Percentiles rank a stretch among this genome's conserved stretches.
These are phyloP conservation scores for Bradypodion ventrale DNA, from an alignment of 2,797 vertebrate genomes.

Conservation along the genomic window DNA sequence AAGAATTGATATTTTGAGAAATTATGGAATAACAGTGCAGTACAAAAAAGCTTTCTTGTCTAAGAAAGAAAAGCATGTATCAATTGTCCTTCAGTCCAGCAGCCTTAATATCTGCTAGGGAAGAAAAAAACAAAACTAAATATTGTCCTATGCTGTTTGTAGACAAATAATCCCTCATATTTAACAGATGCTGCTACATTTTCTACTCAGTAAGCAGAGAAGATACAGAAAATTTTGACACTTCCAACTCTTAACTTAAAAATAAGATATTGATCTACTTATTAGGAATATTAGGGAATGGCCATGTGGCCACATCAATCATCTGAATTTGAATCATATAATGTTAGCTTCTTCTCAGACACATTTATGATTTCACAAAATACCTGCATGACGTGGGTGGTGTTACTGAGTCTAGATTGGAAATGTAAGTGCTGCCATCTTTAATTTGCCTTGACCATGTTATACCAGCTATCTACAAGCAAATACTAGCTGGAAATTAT, in stretches of 20 bases:
- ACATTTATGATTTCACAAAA: background rate
- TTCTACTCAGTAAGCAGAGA: background rate
- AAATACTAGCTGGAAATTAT: background rate
- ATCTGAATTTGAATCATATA: background rate
- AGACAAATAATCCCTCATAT: background rate
- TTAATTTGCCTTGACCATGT: background rate
- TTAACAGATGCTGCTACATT: background rate
- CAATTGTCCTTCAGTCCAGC: too few relatives aligned
- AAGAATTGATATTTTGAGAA: too few relatives aligned
- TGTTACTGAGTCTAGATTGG: background rate
- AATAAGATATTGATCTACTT: conserved; percentile 6
- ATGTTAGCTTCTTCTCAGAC: background rate
- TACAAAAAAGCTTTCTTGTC: too few relatives aligned
- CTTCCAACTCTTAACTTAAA: background rate
- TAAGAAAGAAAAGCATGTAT: too few relatives aligned
- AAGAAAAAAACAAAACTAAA: too few relatives aligned
- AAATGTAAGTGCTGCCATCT: background rate
- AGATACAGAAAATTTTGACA: background rate
- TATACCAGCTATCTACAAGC: background rate
- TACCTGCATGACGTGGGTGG: background rate
- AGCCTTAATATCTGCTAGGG: too few relatives aligned
- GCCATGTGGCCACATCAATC: background rate
- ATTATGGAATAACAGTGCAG: too few relatives aligned
- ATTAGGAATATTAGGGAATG: background rate
- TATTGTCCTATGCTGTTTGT: too few relatives aligned